phyloP scores from a whole-genome alignment of 2,888 invertebrate species.

The Tetragonula carbonaria region DNA sequence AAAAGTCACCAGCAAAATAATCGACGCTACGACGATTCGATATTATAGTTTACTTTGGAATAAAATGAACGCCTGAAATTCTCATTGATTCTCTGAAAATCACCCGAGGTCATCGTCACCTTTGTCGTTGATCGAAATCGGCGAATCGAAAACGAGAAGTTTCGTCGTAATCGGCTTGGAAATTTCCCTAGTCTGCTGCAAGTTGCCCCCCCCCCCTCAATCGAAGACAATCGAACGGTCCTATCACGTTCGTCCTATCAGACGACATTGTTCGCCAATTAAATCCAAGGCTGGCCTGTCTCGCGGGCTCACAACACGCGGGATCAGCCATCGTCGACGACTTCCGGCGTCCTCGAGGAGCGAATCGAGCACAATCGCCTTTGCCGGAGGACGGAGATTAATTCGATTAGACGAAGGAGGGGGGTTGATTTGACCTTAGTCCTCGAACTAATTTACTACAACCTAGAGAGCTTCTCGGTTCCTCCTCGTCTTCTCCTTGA shows the following conservation, averaged over 20 bases:
- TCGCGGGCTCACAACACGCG: not conserved
- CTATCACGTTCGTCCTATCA: conserved; percentile 5
- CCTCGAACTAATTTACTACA: conserved; percentile 36
- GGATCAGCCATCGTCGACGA: conserved; percentile 10
- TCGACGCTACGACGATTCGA: no score
- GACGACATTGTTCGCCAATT: conserved; percentile 28
- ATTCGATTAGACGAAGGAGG: conserved; percentile 25
- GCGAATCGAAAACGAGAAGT: no score
- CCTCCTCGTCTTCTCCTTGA: not conserved
- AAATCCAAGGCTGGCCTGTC: conserved; percentile 11
- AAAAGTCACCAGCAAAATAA: no score
- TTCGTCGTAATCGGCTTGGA: not conserved
- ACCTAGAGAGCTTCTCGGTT: not conserved
- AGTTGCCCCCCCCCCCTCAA: not conserved
- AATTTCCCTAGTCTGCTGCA: not conserved
- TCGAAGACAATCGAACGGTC: conserved; percentile 11
- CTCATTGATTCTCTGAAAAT: no score
- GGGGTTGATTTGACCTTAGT: conserved; percentile 32
- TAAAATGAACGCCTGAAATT: no score
- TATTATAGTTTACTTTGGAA: no score
- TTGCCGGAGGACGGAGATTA: conserved; percentile 20
- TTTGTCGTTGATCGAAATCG: no score
- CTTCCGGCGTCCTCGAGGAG: conserved; percentile 23
- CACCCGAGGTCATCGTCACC: no score
- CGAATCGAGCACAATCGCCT: not conserved